phyloP scores from a whole-genome alignment of 1,140 invertebrate species.

The Drosophila baimaii region DNA sequence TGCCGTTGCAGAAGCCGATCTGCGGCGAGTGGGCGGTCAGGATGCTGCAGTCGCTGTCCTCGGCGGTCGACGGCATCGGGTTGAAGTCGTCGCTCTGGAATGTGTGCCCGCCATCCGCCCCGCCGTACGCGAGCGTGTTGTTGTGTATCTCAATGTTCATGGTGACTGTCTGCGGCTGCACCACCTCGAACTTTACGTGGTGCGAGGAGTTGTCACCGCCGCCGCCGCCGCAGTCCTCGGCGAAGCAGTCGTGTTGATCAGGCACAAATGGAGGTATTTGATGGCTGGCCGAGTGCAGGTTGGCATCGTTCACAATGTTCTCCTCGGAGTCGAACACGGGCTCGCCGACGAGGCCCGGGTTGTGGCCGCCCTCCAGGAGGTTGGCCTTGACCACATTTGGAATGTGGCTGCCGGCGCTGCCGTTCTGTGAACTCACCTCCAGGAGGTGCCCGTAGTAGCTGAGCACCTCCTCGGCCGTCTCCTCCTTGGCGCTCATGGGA shows the following conservation, averaged over 20 bases:
- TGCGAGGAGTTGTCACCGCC: constrained; percentile 55
- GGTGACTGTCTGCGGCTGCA: constrained; percentile 71
- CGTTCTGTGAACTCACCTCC: constrained; percentile 32
- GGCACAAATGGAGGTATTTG: constrained; percentile 60
- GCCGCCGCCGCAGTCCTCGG: constrained; percentile 58
- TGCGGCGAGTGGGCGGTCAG: constrained; percentile 76
- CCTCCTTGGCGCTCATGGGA: constrained; percentile 41
- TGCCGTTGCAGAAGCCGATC: constrained; percentile 55
- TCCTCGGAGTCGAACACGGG: constrained; percentile 69
- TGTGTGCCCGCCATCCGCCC: constrained; percentile 60
- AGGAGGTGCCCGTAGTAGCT: constrained; percentile 40
- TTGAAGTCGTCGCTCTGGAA: constrained; percentile 73
- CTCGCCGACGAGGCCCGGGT: constrained; percentile 38
- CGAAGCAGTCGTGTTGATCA: constrained; percentile 63
- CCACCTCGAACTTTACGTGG: constrained; percentile 46
- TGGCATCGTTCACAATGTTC: constrained; percentile 80
- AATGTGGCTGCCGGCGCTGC: constrained; percentile 18
- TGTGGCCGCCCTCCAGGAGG: constrained; percentile 36
- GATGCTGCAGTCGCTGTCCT: constrained; percentile 76
- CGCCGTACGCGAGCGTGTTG: constrained; percentile 57
- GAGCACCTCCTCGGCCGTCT: constrained; percentile 43
- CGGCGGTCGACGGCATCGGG: constrained; percentile 67
- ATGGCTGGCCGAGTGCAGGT: constrained; percentile 83
- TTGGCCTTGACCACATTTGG: constrained; percentile 45
- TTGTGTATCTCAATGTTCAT: constrained; percentile 82